Evolutionary conservation across 2,797 vertebrate species (phyloP), one percentile per base, ranked within the genome.

Genomic region (Cuculus canorus): DNA sequence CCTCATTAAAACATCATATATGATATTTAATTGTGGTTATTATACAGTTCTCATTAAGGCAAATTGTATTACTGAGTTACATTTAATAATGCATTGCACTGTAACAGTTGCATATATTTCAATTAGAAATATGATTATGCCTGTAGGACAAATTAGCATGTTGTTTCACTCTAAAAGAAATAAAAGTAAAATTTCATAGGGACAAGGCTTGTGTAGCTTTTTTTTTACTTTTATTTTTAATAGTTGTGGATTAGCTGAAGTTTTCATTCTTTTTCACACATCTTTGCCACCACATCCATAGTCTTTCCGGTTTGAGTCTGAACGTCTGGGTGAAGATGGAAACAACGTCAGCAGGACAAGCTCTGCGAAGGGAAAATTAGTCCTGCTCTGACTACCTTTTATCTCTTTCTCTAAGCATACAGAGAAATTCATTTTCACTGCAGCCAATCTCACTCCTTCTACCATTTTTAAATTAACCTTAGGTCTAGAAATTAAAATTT

Each of bases 1-100:
- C 87, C 85, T 96, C 92, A 96, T 97, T 95, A 97, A 96, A 96
- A 80, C 66, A 94, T 96, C 82, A 73, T 95, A 92, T 94, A 78
- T 93, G 90, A 95, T 95, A 95, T 96, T 96, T 95, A 95, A 95
- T 91, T 87, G 71, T 76, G 69, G 93, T 93, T 94, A 90, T 96
- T 95, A 79, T 30, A 83, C 35, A 57, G 30, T 91, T 97, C 91
- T 94, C 79, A 91, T 96, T 96, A 95, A 84, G 77, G 64, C 70
- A 91, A 92, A 92, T 90, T 96, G 88, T 84, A 91, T 90, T 84
- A 59, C 78, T 64, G 65, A 94, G 81, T 97, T 96, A 81, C 79
- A 82, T 91, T 95, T 96, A 97, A 93, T 94, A 95, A 95, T 81
- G 83, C 65, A 93, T 64, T 63, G 28, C 63, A 63, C 76, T 56